Evolutionary conservation across 2,113 vertebrate species (phyloP).

Genomic region (Chionomys nivalis): DNA sequence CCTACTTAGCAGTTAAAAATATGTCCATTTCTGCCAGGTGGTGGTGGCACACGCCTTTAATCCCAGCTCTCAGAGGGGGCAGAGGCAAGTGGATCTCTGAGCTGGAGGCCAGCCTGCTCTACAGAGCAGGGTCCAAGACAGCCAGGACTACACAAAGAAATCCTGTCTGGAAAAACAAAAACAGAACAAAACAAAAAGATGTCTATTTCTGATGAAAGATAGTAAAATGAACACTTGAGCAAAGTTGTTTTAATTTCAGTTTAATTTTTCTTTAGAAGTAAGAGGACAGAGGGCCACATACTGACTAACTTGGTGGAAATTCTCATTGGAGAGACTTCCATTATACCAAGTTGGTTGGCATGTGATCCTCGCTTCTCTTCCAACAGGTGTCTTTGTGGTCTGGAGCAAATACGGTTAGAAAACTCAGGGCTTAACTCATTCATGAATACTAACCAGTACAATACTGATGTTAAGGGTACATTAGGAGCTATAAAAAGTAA

Average conservation of each 20-base stretch:
- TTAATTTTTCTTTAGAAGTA: constrained; percentile 44
- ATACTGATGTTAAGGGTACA: constrained; percentile 6
- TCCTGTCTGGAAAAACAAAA: neutral
- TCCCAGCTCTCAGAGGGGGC: neutral
- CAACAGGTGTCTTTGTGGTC: neutral
- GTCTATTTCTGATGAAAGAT: constrained; percentile 27
- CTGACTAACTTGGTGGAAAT: neutral
- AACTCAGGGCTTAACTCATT: constrained; percentile 30
- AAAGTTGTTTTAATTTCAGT: neutral
- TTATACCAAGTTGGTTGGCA: neutral
- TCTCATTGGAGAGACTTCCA: neutral
- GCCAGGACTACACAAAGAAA: neutral
- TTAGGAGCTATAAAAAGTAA: constrained; percentile 43
- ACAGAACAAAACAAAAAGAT: neutral
- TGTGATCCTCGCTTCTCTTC: neutral
- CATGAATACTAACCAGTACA: neutral
- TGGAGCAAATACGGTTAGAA: neutral
- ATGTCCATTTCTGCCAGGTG: neutral
- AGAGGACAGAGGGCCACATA: neutral
- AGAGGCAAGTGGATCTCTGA: neutral
- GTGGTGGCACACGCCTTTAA: neutral
- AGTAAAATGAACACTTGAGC: neutral
- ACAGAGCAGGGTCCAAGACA: neutral
- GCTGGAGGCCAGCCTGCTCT: neutral
- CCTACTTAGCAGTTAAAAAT: neutral